Evolutionary conservation across 64 coral and sea anemone species (phyloP), one percentile per base, ranked within the genome.

Genomic region (Catalaphyllia jardinei): DNA sequence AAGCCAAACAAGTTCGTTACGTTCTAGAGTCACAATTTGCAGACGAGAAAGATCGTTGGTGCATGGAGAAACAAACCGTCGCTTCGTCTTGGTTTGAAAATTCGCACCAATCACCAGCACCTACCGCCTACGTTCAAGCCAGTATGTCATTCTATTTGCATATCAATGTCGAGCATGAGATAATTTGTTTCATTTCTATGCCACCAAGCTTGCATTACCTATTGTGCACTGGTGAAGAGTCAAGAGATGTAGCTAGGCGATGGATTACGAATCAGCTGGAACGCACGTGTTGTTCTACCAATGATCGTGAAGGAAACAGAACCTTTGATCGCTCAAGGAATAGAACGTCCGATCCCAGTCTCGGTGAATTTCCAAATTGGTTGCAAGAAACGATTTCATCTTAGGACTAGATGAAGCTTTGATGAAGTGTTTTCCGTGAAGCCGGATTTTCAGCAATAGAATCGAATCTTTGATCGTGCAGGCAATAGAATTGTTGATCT

Each of bases 1-100:
- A 85, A 85, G 63, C 81, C 81, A 51, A 71, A 85, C 31, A 85
- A 85, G 63, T 71, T 85, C 63, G 81, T 85, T 85, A 85, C 35
- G 27, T 49, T 67, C 10, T 85, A 1, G 24, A n/a, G 18, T 24
- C 42, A 46, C 42, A 46, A 2, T 59, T 16, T 5, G n/a, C 6
- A 80, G 61, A 61, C 54, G 9, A 63, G 11, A 81, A 46, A 71
- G 20, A 35, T 4, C 62, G 33, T 85, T 28, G 35, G 24, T 49
- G 19, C 33, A 35, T 7, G 38, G 15, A 13, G 18, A 67, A 71
- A 27, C 19, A 52, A 31, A 16, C 0, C n/a, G 24, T 50, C 25
- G 62, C 6, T 20, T 20, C 0, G 20, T 8, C 38, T 77, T 52
- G 18, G 38, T 77, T 19, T 11, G 20, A 77, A 77, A 11, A 61